Evolutionary conservation across 2,797 vertebrate species (phyloP).

Genomic region (Lerista edwardsae): DNA sequence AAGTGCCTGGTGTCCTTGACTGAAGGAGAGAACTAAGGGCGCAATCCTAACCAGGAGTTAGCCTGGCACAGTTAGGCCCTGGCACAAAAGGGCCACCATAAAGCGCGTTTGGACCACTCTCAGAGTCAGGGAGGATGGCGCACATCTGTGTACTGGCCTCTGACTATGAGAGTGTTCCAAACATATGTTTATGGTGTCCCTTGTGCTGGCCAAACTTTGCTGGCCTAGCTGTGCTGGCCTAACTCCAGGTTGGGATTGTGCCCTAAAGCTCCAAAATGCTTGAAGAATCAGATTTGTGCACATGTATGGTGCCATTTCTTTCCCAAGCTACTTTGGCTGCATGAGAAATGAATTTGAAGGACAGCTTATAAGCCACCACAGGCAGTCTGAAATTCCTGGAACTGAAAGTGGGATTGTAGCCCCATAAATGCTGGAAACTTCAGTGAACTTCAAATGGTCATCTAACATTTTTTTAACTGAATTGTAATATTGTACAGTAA

Average conservation of each 20-base stretch:
- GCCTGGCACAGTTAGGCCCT: too few relatives aligned
- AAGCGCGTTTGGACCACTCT: too few relatives aligned
- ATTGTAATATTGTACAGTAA: neutral
- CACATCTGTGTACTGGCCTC: too few relatives aligned
- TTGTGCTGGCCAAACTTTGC: too few relatives aligned
- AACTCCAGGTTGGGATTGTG: too few relatives aligned
- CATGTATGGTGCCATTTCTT: neutral
- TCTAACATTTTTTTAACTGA: neutral
- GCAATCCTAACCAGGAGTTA: too few relatives aligned
- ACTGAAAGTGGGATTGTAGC: neutral
- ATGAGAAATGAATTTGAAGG: neutral
- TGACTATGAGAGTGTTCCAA: too few relatives aligned
- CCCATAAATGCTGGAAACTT: neutral
- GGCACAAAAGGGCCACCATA: too few relatives aligned
- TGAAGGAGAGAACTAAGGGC: too few relatives aligned
- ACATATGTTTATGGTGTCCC: too few relatives aligned
- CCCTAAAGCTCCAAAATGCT: neutral
- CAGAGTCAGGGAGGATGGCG: too few relatives aligned
- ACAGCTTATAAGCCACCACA: neutral
- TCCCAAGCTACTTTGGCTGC: neutral
- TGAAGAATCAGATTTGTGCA: neutral
- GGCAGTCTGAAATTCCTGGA: conserved; percentile 9
- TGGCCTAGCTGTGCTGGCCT: too few relatives aligned
- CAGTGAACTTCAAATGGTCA: conserved; percentile 4
- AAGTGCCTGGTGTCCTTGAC: neutral